phyloP scores from a whole-genome alignment of 1,140 invertebrate species.

The Triops cancriformis region DNA sequence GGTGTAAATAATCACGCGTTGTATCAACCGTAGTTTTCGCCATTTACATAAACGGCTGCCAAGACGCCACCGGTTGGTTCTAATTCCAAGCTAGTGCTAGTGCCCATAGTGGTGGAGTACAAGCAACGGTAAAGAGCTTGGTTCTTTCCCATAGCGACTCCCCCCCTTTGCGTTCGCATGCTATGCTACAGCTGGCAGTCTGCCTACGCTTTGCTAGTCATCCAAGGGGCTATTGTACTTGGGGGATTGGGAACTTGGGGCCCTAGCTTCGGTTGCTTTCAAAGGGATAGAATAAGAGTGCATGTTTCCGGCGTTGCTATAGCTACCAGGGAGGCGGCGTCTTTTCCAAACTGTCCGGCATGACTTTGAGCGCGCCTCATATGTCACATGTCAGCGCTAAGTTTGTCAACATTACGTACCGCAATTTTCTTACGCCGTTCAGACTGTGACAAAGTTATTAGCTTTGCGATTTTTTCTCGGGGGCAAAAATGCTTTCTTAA shows the following conservation, averaged over 20 bases:
- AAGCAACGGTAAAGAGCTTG: neutral
- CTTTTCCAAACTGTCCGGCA: conserved; percentile 10
- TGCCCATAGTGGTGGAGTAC: neutral
- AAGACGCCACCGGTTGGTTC: conserved; percentile 4
- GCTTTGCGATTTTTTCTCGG: neutral
- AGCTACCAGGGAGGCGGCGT: conserved; percentile 8
- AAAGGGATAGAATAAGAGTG: conserved; percentile 3
- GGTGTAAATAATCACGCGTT: neutral
- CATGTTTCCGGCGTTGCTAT: conserved; percentile 12
- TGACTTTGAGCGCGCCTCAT: conserved; percentile 4
- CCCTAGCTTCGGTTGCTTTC: conserved; percentile 3
- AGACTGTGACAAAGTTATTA: neutral
- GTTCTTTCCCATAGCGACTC: neutral
- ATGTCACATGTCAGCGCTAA: neutral
- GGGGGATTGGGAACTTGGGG: conserved; percentile 2
- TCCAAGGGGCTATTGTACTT: conserved; percentile 5
- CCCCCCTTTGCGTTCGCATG: neutral
- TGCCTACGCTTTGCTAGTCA: conserved; percentile 12
- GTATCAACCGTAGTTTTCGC: neutral
- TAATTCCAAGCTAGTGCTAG: neutral
- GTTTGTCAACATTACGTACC: conserved; percentile 10
- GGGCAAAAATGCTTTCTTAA: too few relatives aligned
- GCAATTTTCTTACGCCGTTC: neutral
- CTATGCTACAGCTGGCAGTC: conserved; percentile 3
- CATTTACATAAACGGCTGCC: neutral